Base-by-base conservation (phyloP, 2,797 vertebrate genomes). In the Triplophysa yarkandensis region DNA sequence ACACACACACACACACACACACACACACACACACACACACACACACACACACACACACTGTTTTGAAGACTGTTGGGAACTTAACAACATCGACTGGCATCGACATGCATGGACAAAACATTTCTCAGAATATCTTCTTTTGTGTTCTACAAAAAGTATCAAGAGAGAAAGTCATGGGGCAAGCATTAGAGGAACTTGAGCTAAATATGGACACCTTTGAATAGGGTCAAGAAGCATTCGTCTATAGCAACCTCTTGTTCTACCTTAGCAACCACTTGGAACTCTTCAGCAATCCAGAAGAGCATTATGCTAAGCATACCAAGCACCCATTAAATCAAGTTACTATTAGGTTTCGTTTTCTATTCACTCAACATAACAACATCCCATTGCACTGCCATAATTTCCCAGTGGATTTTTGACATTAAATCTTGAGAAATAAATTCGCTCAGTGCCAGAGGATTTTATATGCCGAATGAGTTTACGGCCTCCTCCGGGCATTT, bases 401-500 rank as follows among this genome's bases (percentile, higher is more conserved):
- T 67, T 60, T 68, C 64, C 72, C 64, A 39, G 54, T 21, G 30
- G 72, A 48, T 28, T 36, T 58, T n/a, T 46, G 52, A 34, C 36
- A 25, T 57, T 57, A 16, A 44, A 19, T 65, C 36, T 66, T 44
- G n/a, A 4, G 2, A 57, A 57, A 16, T 13, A 50, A 60, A 39
- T 64, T 28, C 23, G 36, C 14, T 58, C 28, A 9, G 7, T 32
- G 16, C 28, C 34, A 7, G 19, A 19, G 28, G 27, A 65, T 73
- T 19, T 61, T 39, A 54, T 8, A 14, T 28, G 14, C 21, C 44
- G 58, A 52, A 44, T 36, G 50, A 8, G 8, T 77, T 55, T 77
- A 66, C 11, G 5, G 34, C 44, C 28, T 78, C 72, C 72, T 71
- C 73, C 6, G 57, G 41, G 67, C 39, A 54, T 74, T 43, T 19